Evolutionary conservation across 2,113 vertebrate species (phyloP), one percentile per base, ranked within the genome.

Genomic region (Glaucidium brasilianum): DNA sequence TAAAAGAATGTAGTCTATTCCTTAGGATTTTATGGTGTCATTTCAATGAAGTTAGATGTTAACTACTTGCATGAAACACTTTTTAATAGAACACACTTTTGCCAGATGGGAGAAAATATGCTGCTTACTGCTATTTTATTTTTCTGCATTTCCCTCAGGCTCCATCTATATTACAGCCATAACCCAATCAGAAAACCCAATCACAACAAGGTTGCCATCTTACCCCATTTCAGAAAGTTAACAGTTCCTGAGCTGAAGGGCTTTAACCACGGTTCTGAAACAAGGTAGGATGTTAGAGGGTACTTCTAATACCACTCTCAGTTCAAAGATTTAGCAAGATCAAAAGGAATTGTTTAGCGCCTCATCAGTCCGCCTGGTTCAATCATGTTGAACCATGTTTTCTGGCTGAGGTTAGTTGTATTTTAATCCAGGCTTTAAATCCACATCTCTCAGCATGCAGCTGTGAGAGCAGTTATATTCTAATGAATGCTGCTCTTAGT

Each of bases 1-100:
- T 96, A 90, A 95, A 96, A 93, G 47, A 94, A 86, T 66, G 43
- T 50, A 91, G 56, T 84, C 66, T 92, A 80, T 79, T 96, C 45
- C 29, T 94, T 85, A 79, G 75, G 39, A 75, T 85, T 86, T 96
- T 92, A 96, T 67, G 53, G 73, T 86, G 67, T 78, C n/a, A 32
- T 95, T 97, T 94, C 76, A 73, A 85, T 39, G 79, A 87, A 95
- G 89, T 84, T 96, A 41, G 68, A 92, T 88, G 52, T 92, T 95
- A 96, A 82, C 85, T 86, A 52, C 76, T 90, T 93, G n/a, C 84
- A 85, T 73, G 67, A 95, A 97, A 84, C 25, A 37, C 66, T 89
- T 95, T 94, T 92, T 92, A 95, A 95, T 75, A 73, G 75, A 82
- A 50, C 55, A 84, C 71, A 29, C 15, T 94, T 95, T 90, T 91